These are phyloP conservation scores for Craniophora ligustri DNA, from an alignment of 2,888 invertebrate species.

Conservation along the genomic window DNA sequence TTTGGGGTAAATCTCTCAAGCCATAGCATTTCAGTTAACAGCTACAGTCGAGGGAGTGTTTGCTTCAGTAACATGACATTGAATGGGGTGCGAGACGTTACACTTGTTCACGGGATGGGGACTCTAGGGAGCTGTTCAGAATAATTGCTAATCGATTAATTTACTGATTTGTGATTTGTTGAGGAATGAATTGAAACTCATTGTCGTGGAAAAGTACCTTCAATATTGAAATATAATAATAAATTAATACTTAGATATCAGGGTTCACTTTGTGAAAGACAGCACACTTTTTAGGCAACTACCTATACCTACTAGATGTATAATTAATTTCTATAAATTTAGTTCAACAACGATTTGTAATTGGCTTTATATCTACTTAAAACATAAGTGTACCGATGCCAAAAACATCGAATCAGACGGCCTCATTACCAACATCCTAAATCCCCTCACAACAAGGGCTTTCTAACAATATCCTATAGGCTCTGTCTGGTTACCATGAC, in stretches of 20 bases:
- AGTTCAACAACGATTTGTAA: too few relatives aligned
- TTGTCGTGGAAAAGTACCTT: too few relatives aligned
- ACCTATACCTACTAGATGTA: too few relatives aligned
- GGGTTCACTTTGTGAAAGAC: too few relatives aligned
- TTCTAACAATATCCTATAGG: conserved; percentile 24
- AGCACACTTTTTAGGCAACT: too few relatives aligned
- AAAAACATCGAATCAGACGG: conserved; percentile 22
- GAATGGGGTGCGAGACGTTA: conserved; percentile 22
- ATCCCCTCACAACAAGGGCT: too few relatives aligned
- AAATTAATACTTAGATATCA: too few relatives aligned
- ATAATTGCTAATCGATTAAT: not conserved
- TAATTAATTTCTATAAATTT: too few relatives aligned
- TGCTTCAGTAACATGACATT: conserved; percentile 11
- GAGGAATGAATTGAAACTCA: not conserved
- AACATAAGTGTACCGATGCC: conserved; percentile 6
- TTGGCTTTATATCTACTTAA: not conserved
- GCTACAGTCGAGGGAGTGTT: conserved; percentile 1
- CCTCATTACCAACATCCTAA: conserved; percentile 22
- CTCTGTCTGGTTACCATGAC: conserved; percentile 61
- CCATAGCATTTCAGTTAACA: conserved; percentile 14
- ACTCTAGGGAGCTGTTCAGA: not conserved
- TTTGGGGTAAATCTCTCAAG: not conserved
- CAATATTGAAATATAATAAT: too few relatives aligned
- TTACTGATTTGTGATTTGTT: not conserved
- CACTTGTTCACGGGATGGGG: not conserved